Percentiles rank a stretch among this genome's conserved stretches.
These are phyloP conservation scores for Phalloptychus januarius DNA, from an alignment of 2,797 vertebrate genomes.

Conservation along the genomic window DNA sequence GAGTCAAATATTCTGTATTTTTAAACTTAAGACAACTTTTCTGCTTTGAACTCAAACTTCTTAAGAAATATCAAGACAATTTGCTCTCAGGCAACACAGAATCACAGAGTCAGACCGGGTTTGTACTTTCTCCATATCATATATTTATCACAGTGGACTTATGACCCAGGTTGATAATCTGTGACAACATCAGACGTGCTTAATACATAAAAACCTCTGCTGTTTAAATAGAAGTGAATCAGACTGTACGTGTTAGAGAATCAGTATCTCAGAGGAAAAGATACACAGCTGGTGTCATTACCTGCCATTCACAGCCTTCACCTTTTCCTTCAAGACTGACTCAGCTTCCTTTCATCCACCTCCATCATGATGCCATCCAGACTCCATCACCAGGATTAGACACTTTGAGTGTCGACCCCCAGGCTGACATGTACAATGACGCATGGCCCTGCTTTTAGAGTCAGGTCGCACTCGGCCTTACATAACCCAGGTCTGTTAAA, in stretches of 20 bases:
- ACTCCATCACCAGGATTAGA: conserved; percentile 39
- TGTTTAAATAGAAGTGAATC: not conserved
- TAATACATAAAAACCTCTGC: not conserved
- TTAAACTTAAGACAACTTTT: not conserved
- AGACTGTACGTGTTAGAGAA: not conserved
- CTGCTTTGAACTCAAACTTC: not conserved
- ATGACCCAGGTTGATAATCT: not conserved
- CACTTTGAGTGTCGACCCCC: conserved; percentile 42
- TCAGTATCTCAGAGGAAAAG: conserved; percentile 19
- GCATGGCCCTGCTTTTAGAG: conserved; percentile 42
- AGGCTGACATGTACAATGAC: conserved; percentile 46
- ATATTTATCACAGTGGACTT: not conserved
- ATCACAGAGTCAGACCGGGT: not conserved
- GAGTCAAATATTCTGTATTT: not conserved
- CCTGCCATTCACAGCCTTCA: conserved; percentile 40
- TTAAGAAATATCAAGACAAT: not conserved
- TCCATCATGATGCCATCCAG: conserved; percentile 37
- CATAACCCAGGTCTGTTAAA: conserved; percentile 49
- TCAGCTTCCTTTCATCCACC: conserved; percentile 54
- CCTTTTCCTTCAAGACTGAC: conserved; percentile 34
- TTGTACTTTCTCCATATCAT: not conserved
- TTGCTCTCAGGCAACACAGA: not conserved
- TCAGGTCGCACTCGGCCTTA: conserved; percentile 42
- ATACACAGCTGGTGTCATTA: conserved; percentile 32
- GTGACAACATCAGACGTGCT: not conserved